Base-by-base conservation (phyloP, 2,797 vertebrate species). In the Odontamblyopus rebecca region DNA sequence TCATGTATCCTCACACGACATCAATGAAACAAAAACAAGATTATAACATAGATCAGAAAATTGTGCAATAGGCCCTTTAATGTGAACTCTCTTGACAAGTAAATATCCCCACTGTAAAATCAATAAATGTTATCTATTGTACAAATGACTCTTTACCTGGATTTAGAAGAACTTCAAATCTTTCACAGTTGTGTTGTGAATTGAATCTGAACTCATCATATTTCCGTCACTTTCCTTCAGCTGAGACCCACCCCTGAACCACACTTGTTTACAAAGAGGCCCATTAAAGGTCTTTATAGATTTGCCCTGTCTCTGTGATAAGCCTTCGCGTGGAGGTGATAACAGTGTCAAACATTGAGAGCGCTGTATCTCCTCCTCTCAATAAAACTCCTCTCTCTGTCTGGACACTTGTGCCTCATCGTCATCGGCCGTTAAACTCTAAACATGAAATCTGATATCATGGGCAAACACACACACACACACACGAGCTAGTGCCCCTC, bases 381-480 rank as follows among this genome's bases (percentile, higher is more conserved):
- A 18, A 72, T 72, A 63, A 78, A 82, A 70, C 41, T 53, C 63
- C 59, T 35, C 23, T 73, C 69, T 73, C 59, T 44, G 54, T 73
- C 59, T 44, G 54, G 53, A 48, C n/a, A 23, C 54, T 56, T 68
- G 62, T 59, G 50, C 56, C 70, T 75, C 73, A 68, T 85, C 79
- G 75, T 83, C 85, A 78, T 80, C 85, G 86, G 77, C 75, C 19
- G 11, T 83, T 87, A 76, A 89, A 90, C 83, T 81, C 79, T 84
- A 86, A 82, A 86, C 86, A 89, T 64, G 73, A 72, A 76, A 71
- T 5, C 70, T 76, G 82, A 89, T 90, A 84, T 68, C 75, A 35
- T 67, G 62, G 77, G 83, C 83, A 89, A 88, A 90, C 82, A 89
- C 71, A 71, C 69, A 16, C 85, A 74, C 35, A 38, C 35, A 7